Evolutionary conservation across 2,888 invertebrate species (phyloP), one percentile per base, ranked within the genome.

Genomic region (Camponotus fellah): DNA sequence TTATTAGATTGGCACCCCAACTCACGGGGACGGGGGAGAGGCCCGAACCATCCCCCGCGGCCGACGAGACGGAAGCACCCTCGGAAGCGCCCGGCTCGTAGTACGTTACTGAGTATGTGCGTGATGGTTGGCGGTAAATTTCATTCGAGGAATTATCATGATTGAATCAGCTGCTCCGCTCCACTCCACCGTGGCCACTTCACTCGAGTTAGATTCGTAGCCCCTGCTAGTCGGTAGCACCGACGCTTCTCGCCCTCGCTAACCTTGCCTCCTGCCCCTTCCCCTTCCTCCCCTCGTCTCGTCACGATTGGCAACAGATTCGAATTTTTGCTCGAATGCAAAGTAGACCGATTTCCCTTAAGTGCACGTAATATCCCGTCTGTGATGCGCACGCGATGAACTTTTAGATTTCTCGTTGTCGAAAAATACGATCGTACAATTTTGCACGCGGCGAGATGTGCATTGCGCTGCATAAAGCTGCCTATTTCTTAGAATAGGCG

Each of bases 1-100:
- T 95, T 94, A 95, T 95, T 95, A 95, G 94, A 95, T 95, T 94
- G 94, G 93, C 94, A 94, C 93, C 93, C 93, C 91, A 91, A 92
- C 75, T 83, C 86, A 87, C 80, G 71, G 85, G 90, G 77, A 21
- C 21, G 46, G 75, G 37, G 58, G n/a, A 21, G 34, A 17, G n/a
- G 17, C 46, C 69, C 43, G 64, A 90, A 86, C 46, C 92, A 93
- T 91, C 92, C 92, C 92, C 90, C 91, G 56, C 87, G 82, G 80
- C 75, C 85, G 83, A 74, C 85, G 46, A 77, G 82, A 79, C 71
- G 56, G 71, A 68, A 72, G 72, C 90, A 90, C 88, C 90, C 89
- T 88, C 83, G 79, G 75, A 75, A 76, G 71, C 64, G 79, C 65
- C 77, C 60, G 56, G 46, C 85, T 83, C 82, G 85, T 76, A 86